phyloP scores from a whole-genome alignment of 2,888 invertebrate genomes.

The Teleogryllus oceanicus region DNA sequence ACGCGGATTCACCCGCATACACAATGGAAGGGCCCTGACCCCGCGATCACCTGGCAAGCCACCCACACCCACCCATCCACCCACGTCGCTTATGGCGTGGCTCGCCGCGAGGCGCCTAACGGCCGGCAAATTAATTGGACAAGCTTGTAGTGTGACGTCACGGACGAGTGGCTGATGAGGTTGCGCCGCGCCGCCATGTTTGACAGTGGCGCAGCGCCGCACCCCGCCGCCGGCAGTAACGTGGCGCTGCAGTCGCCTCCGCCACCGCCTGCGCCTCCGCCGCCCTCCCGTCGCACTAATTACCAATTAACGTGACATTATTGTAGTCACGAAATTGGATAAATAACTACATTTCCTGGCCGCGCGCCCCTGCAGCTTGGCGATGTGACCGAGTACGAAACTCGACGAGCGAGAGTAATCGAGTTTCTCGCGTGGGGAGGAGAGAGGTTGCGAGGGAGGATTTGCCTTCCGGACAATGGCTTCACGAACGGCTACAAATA shows the following conservation, averaged over 20 bases:
- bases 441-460: background rate
- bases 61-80: background rate
- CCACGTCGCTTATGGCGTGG: too few species aligned
- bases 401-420: background rate
- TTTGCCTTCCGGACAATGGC: background rate
- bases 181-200: background rate
- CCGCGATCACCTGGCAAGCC: background rate
- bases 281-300: background rate
- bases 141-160: slow-evolving; percentile 2
- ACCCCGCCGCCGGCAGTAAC: background rate
- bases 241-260: background rate
- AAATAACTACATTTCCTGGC: slow-evolving; percentile 18
- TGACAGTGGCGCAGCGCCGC: background rate
- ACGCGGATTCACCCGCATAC: background rate
- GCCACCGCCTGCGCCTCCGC: background rate
- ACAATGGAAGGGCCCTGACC: background rate
- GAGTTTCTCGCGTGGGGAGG: background rate
- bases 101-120: background rate
- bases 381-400: background rate
- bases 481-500: background rate
- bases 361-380: background rate
- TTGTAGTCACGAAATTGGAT: slow-evolving; percentile 11
- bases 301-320: slow-evolving; percentile 9
- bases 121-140: slow-evolving; percentile 2
- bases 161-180: slow-evolving; percentile 3